Conservation (phyloP, 92 coral and sea anemone species). For the Chrysogorgia sp. region DNA sequence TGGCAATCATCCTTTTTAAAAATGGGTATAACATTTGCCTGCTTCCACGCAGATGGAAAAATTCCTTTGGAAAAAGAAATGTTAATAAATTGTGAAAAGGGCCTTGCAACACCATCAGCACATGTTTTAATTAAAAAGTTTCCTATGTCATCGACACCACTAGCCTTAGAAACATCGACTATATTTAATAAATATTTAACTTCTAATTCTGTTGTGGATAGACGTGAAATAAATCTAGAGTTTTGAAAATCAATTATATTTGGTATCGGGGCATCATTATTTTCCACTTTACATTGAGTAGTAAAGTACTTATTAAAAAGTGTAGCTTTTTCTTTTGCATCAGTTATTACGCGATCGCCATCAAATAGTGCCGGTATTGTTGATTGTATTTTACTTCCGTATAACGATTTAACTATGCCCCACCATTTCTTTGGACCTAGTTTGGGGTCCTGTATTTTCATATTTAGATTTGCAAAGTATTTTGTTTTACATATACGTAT, state of each 20-base stretch:
- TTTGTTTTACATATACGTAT: too few species aligned
- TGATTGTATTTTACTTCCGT: too few species aligned
- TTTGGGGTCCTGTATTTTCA: conserved; percentile 47
- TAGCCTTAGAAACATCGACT: conserved; percentile 53
- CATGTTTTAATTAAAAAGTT: conserved; percentile 46
- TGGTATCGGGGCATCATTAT: conserved; percentile 29
- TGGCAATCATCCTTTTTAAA: too few species aligned
- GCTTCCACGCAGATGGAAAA: too few species aligned
- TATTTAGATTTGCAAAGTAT: too few species aligned
- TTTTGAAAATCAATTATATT: conserved; percentile 42
- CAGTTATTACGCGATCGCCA: too few species aligned
- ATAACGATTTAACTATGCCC: too few species aligned
- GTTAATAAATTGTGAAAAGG: conserved; percentile 39
- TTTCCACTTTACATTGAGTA: too few species aligned
- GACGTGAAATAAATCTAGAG: conserved; percentile 21
- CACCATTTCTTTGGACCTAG: too few species aligned
- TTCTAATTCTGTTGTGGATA: conserved; percentile 44
- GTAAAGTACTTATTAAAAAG: conserved; percentile 60
- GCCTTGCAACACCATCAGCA: conserved; percentile 43
- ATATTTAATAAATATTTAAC: conserved; percentile 22
- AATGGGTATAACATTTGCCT: too few species aligned
- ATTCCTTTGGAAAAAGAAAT: too few species aligned
- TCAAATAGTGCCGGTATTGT: too few species aligned
- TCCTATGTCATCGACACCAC: conserved; percentile 59
- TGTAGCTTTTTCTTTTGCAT: conserved; percentile 62